Evolutionary conservation across 35 echinoderm and acorn worm genomes (phyloP).

Genomic region (Lytechinus variegatus): DNA sequence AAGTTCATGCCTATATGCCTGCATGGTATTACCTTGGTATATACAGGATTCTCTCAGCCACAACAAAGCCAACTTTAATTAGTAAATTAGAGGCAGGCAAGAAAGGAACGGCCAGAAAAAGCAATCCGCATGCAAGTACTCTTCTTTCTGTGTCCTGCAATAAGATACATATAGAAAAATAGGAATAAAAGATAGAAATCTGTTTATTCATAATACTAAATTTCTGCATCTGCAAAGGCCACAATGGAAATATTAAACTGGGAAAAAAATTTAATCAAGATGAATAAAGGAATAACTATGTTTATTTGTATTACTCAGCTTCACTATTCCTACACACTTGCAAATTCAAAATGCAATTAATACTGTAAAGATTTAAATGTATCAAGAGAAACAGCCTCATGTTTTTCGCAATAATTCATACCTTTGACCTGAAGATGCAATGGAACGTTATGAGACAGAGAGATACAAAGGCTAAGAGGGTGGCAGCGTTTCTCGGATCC

Average conservation of each 20-base stretch:
- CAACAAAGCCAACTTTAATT: constrained; percentile 91
- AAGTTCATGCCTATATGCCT: no score
- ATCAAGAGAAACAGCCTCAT: no score
- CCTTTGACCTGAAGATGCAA: constrained; percentile 38
- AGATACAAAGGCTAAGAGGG: constrained; percentile 50
- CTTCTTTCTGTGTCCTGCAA: constrained; percentile 59
- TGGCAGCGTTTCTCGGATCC: constrained; percentile 83
- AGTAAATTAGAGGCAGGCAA: constrained; percentile 89
- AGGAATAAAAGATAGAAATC: no score
- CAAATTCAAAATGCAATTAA: no score
- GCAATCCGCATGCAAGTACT: constrained; percentile 59
- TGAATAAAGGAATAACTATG: no score
- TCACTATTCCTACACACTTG: no score
- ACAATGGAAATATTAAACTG: no score
- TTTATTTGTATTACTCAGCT: no score
- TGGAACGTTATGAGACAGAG: neutral
- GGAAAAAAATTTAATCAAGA: no score
- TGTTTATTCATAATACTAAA: no score
- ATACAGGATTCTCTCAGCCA: constrained; percentile 92
- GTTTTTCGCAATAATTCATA: neutral
- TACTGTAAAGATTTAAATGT: no score
- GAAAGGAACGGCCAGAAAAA: constrained; percentile 85
- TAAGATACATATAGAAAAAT: neutral
- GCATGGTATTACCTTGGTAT: constrained; percentile 74
- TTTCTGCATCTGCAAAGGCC: no score